phyloP scores from a whole-genome alignment of 2,113 vertebrate species.

The Lanius collurio region DNA sequence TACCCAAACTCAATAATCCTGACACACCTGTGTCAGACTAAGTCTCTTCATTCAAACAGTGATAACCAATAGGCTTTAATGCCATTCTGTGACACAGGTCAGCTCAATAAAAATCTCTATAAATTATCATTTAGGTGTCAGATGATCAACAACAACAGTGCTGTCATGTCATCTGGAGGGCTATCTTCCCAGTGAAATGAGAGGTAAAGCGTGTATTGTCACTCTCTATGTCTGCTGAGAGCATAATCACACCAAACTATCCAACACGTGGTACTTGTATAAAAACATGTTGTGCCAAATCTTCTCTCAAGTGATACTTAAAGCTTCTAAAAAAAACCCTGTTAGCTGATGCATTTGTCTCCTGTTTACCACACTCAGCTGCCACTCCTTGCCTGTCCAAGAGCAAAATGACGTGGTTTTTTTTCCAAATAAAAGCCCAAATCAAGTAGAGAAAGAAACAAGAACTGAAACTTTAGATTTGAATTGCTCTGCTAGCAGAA shows the following conservation, averaged over 20 bases:
- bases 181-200: background rate
- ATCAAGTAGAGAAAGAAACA: background rate
- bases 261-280: constrained; percentile 24
- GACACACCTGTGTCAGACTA: background rate
- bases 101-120: background rate
- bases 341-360: constrained; percentile 49
- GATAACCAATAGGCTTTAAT: constrained; percentile 14
- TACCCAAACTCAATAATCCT: background rate
- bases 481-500: background rate
- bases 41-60: background rate
- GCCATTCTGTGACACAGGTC: background rate
- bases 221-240: background rate
- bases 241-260: constrained; percentile 24
- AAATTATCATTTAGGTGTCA: background rate
- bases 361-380: constrained; percentile 45
- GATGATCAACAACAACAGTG: background rate
- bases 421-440: background rate
- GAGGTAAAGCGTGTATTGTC: constrained; percentile 16
- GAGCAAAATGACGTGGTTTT: background rate
- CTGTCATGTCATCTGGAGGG: background rate
- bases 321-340: constrained; percentile 35
- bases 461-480: background rate
- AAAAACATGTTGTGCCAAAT: constrained; percentile 56
- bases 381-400: constrained; percentile 40
- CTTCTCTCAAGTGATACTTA: constrained; percentile 50